Evolutionary conservation across 2,888 invertebrate genomes (phyloP), one percentile per base, ranked within the genome.

Genomic region (Actias luna): DNA sequence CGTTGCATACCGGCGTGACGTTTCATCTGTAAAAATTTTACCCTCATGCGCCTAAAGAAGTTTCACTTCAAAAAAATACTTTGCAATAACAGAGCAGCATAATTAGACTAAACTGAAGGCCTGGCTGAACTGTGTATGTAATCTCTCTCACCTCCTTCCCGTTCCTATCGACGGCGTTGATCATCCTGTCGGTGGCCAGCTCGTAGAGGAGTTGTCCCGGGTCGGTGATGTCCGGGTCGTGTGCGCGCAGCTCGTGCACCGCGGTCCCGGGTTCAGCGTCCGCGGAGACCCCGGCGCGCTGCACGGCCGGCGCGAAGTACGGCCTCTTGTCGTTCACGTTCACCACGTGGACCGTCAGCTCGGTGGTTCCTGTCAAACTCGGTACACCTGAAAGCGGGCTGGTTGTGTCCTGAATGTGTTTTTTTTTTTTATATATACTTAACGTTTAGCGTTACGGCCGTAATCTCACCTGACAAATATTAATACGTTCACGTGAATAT

Each of bases 301-400:
- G 97, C 10, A 95, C 95, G 39, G 94, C 83, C 0, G 98, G 98
- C 1, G 94, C 94, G 82, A 98, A 97, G 81, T 94, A 95, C 0
- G 98, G 98, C 65, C 95, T 93, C 82, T 98, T 98, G 80, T 98
- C 97, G 83, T 98, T 98, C 60, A 95, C 96, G 81, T 98, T 98
- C 35, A 96, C 93, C 3, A 98, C 95, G 73, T 94, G 95, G 7
- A 98, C 94, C 42, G 95, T 95, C 1, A 98, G 87, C 0, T 95
- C 96, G 0, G 97, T 94, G 0, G 97, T 97, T 10, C 97, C 98
- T 0, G 96, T 96, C 59, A 96, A 87, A 70, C 95, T 95, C 1
- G 98, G 98, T 5, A 95, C 94, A 39, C 97, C 97, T 94, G 74
- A 1, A 67, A 67, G 8, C n/a, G n/a, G n/a, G n/a, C n/a, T n/a